phyloP scores from a whole-genome alignment of 2,888 invertebrate species.

The Drosophila paramelanica region DNA sequence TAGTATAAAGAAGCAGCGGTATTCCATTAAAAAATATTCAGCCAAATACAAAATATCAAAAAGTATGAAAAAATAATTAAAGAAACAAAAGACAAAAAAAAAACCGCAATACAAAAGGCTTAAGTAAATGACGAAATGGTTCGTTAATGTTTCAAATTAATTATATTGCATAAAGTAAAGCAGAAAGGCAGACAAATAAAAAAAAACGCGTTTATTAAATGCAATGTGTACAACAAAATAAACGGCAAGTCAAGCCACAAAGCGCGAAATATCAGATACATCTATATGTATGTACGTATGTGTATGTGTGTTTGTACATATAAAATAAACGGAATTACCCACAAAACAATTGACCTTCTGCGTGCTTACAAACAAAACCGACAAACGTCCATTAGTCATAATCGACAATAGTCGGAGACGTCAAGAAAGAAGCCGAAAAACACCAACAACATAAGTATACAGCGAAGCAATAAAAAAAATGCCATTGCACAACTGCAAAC shows the following conservation, averaged over 20 bases:
- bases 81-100: slow-evolving; percentile 8
- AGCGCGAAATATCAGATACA: slow-evolving; percentile 21
- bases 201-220: slow-evolving; percentile 50
- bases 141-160: slow-evolving; percentile 74
- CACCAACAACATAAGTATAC: slow-evolving; percentile 33
- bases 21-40: slow-evolving; percentile 1
- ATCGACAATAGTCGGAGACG: slow-evolving; percentile 64
- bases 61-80: slow-evolving; percentile 12
- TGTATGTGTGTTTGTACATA: slow-evolving; percentile 9
- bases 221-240: slow-evolving; percentile 61
- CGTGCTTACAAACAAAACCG: slow-evolving; percentile 66
- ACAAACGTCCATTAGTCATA: slow-evolving; percentile 74
- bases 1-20: too few species aligned
- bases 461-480: slow-evolving; percentile 39
- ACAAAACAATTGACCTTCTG: slow-evolving; percentile 77
- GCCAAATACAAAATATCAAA: neutral
- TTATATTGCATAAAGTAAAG: slow-evolving; percentile 61
- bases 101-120: too few species aligned
- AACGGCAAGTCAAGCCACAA: slow-evolving; percentile 49
- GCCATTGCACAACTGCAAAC: slow-evolving; percentile 75
- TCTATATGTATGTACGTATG: neutral
- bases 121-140: slow-evolving; percentile 69
- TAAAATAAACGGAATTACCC: slow-evolving; percentile 71
- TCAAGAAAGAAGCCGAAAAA: slow-evolving; percentile 68
- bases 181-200: slow-evolving; percentile 16